Evolutionary conservation across 2,113 vertebrate species (phyloP).

Genomic region (Mastomys natalensis): DNA sequence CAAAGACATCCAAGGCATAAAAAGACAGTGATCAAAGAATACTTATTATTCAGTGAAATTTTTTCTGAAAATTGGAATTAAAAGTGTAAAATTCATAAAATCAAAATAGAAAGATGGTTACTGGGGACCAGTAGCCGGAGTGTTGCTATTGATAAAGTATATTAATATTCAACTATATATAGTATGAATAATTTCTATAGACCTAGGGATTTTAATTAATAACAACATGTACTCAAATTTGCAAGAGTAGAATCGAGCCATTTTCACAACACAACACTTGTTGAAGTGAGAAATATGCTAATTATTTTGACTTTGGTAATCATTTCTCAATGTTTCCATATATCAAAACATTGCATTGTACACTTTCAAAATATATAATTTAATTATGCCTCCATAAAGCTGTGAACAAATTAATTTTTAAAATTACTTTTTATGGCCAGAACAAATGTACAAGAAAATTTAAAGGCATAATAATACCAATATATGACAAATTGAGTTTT

Average conservation of each 20-base stretch:
- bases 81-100: not conserved
- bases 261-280: not conserved
- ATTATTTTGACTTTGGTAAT: not conserved
- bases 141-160: not conserved
- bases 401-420: not conserved
- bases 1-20: not conserved
- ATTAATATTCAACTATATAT: not conserved
- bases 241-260: not conserved
- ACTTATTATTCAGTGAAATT: not conserved
- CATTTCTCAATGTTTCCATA: not conserved
- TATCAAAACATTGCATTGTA: not conserved
- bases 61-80: not conserved
- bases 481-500: not conserved
- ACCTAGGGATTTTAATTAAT: not conserved
- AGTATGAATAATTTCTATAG: not conserved
- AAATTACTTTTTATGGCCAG: not conserved
- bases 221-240: not conserved
- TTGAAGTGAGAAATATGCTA: not conserved
- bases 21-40: not conserved
- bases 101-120: not conserved
- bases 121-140: not conserved
- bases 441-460: slow-evolving; percentile 6
- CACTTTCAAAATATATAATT: not conserved
- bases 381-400: not conserved
- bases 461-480: slow-evolving; percentile 5